Evolutionary conservation across 23 tunicate species (phyloP), one percentile per base, ranked within the genome.

Genomic region (Ciona savignyi): DNA sequence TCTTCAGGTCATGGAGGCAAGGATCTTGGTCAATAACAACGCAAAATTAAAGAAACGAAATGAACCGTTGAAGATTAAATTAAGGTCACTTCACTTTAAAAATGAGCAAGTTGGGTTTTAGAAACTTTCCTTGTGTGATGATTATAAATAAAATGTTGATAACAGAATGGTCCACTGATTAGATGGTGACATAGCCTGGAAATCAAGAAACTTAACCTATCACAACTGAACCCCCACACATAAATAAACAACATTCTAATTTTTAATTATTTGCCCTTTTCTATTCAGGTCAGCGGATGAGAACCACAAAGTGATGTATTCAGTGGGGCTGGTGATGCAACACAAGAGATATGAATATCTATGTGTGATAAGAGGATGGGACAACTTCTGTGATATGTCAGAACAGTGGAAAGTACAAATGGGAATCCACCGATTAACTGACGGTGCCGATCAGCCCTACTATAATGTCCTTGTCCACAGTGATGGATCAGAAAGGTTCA

Each of bases 291-390:
- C 81, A 11, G 65, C 26, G 22, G 33, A 35, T 15, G 65, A 35
- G n/a, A 77, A 77, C 28, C 30, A 25, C 4, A 21, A 48, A 33
- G 84, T 79, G 4, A 25, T 0, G 24, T 79, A 60, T 42, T 61
- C 84, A 60, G 84, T 79, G 61, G 84, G 84, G 23, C 70, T 70
- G 84, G 70, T 79, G 62, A 79, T 70, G 77, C 60, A 31, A 0
- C 84, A 79, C 35, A 62, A 33, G 24, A 61, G 69, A 63, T 71
- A 70, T 34, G 70, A 70, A 23, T 79, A 79, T 70, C 0, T 61
- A n/a, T 79, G 84, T 63, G 70, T 79, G 35, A 70, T 79, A 30
- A 33, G 84, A 30, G 84, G 84, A 4, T 79, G 84, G 84, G 77
- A 79, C 28, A 30, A 30, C 31, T 62, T 15, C 19, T 79, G 84